These are phyloP conservation scores for Enteromius unitaeniatus DNA, from an alignment of 2,797 vertebrate genomes.

Conservation along the genomic window DNA sequence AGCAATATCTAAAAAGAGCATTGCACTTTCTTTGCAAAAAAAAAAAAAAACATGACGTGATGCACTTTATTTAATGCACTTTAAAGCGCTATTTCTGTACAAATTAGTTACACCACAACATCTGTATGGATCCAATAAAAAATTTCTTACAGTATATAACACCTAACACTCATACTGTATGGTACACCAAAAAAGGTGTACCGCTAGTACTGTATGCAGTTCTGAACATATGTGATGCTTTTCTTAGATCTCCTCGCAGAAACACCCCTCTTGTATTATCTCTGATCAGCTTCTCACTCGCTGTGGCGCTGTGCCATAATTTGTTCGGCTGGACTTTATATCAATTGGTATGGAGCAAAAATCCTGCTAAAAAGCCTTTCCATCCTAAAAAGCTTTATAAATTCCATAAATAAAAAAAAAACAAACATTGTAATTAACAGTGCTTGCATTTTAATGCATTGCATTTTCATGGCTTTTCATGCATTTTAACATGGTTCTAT, in stretches of 20 bases:
- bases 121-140: neutral
- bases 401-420: too few species aligned
- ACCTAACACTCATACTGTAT: neutral
- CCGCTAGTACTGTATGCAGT: neutral
- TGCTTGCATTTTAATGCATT: too few species aligned
- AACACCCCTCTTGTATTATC: neutral
- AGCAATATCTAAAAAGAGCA: neutral
- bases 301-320: neutral
- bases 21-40: neutral
- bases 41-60: neutral
- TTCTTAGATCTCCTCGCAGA: slow-evolving; percentile 12
- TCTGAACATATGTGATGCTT: slow-evolving; percentile 16
- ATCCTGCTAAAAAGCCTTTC: too few species aligned
- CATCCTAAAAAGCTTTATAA: too few species aligned
- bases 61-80: neutral
- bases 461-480: too few species aligned
- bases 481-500: too few species aligned
- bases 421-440: too few species aligned
- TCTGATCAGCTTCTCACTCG: slow-evolving; percentile 2
- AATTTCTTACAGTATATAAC: neutral
- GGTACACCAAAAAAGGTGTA: neutral
- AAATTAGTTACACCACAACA: neutral
- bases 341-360: neutral
- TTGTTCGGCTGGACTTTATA: slow-evolving; percentile 23
- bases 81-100: neutral